Conservation (phyloP, 2,113 vertebrate genomes). For the Rutilus rutilus region DNA sequence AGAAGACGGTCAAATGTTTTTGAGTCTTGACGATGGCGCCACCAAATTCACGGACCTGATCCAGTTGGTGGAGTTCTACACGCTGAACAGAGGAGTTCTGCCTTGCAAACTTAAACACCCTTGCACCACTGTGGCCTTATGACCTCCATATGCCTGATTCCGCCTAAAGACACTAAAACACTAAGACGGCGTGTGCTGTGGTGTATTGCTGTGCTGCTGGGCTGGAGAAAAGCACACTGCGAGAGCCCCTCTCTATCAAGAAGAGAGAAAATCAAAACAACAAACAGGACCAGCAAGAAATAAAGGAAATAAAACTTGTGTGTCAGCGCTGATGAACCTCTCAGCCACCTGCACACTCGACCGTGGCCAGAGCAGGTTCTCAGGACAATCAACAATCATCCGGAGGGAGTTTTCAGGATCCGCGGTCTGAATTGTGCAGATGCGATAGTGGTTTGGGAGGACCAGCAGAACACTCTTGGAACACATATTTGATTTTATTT, state of each 20-base stretch:
- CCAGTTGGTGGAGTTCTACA: conserved; percentile 98
- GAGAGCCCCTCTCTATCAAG: conserved; percentile 7
- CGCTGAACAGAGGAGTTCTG: conserved; percentile 97
- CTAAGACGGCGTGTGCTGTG: background rate
- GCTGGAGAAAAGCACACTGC: conserved; percentile 31
- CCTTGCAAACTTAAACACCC: conserved; percentile 98
- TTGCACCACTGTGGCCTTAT: conserved; percentile 97
- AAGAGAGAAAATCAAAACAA: conserved; percentile 13
- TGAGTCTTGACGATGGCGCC: conserved; percentile 95
- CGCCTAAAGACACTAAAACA: conserved; percentile 18
- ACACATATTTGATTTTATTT: conserved; percentile 18
- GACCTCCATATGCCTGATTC: conserved; percentile 69
- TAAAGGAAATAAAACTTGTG: background rate
- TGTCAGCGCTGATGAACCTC: conserved; percentile 28
- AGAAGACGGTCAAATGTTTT: conserved; percentile 94
- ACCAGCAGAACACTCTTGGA: conserved; percentile 12
- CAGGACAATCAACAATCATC: conserved; percentile 23
- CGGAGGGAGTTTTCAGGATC: conserved; percentile 7
- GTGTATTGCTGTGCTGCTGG: conserved; percentile 31
- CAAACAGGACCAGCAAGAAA: background rate
- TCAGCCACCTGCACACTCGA: conserved; percentile 18
- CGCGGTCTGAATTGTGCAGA: background rate
- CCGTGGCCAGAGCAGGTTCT: conserved; percentile 26
- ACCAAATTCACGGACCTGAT: conserved; percentile 99
- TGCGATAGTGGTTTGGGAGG: background rate